Base-by-base conservation (phyloP, 2,888 invertebrate species). In the Ramazzottius varieornatus region DNA sequence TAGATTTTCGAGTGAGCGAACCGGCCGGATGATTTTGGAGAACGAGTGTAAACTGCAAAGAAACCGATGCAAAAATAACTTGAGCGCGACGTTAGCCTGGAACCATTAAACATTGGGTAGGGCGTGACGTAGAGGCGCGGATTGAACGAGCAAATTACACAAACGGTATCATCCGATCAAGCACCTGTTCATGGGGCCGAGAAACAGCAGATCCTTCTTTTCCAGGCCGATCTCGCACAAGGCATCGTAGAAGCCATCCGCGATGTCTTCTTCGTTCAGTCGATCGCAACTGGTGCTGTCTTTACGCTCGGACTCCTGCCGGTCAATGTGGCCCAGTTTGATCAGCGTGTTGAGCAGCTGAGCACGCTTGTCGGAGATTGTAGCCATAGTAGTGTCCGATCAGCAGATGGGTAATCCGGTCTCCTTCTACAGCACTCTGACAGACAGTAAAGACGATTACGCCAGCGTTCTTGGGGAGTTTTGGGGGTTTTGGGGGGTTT, bases 161-260 rank as follows among this genome's bases (percentile, higher is more conserved):
- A 40, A 40, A n/a, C n/a, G 29, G 4, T 54, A 54, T 54, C 54
- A 54, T 16, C 29, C 20, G 24, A 29, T 24, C n/a, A 54, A 54
- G 4, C 54, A 54, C 54, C 29, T 29, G 4, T 16, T 4, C n/a
- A 54, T 4, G 13, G 4, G 13, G 8, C 54, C 54, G 16, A 54
- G 29, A 29, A 54, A 54, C n/a, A 54, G 54, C 54, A 54, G n/a
- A 54, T 54, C 54, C 54, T 54, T 54, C 20, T 54, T 54, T 8
- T 54, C 20, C 20, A 54, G 13, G 4, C 29, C 54, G 16, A 54
- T 4, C 54, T 54, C n/a, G n/a, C 4, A 4, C 20, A 54, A 8
- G n/a, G 29, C 24, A 8, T 54, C 54, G 29, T n/a, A n/a, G 16
- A 54, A 54, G 4, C 29, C 24, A 24, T 54, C 54, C 13, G 54